These are phyloP conservation scores for Drosophila eohydei DNA, from an alignment of 2,888 invertebrate species.

Conservation along the genomic window DNA sequence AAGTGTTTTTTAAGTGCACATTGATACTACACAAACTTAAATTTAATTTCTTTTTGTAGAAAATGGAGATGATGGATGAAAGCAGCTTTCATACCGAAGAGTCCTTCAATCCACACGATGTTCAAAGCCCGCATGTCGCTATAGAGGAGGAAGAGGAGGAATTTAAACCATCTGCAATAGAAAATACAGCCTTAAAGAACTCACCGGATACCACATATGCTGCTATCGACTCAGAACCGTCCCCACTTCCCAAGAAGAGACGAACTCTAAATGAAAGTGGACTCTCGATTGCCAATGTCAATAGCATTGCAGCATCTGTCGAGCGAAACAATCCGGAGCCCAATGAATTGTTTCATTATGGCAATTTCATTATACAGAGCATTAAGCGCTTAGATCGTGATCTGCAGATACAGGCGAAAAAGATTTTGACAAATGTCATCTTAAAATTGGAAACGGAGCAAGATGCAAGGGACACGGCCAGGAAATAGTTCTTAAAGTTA, in stretches of 20 bases:
- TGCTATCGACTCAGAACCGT: constrained; percentile 1
- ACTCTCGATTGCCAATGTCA: constrained; percentile 3
- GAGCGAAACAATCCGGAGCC: not conserved
- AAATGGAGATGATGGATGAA: constrained; percentile 4
- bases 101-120: not conserved
- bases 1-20: not conserved
- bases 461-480: not conserved
- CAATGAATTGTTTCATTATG: constrained; percentile 10
- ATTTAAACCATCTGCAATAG: not conserved
- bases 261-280: not conserved
- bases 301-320: not conserved
- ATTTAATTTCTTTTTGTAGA: not conserved
- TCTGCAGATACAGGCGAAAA: constrained; percentile 21
- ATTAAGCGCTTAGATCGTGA: constrained; percentile 12
- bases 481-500: not conserved
- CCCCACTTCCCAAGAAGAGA: not conserved
- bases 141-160: constrained; percentile 1
- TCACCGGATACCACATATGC: constrained; percentile 1
- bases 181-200: not conserved
- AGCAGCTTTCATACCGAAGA: constrained; percentile 8
- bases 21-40: not conserved
- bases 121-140: not conserved
- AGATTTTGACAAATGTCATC: constrained; percentile 4
- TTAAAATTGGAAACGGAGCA: constrained; percentile 4
- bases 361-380: constrained; percentile 15